Evolutionary conservation across 2,797 vertebrate genomes (phyloP), one percentile per base, ranked within the genome.

Genomic region (Halcyon leucocephala): DNA sequence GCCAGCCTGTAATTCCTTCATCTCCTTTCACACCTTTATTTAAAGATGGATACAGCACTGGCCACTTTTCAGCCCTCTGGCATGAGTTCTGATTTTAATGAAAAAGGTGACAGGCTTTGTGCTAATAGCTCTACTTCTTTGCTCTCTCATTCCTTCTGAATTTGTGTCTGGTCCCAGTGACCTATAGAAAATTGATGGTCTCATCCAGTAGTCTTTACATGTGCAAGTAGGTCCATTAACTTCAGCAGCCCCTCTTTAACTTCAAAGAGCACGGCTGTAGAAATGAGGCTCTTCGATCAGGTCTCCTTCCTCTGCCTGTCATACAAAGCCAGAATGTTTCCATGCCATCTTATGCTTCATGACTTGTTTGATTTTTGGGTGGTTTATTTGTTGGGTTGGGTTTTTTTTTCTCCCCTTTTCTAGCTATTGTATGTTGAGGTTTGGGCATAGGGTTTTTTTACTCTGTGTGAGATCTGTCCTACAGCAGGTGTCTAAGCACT

Each of bases 81-180:
- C 91, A 84, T 39, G 61, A 96, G 89, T 82, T 90, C 83, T 83
- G 86, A 80, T 95, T 96, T 93, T 94, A 95, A 97, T 94, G 94
- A 90, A 89, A 96, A 87, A 89, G 96, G 87, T 86, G 84, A 64
- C 85, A 86, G 87, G 48, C 74, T 97, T 96, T 97, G 92, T 96
- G 95, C 92, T 95, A 95, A 95, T 90, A 96, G 93, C 62, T 95
- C 81, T 44, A 48, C 70, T 85, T 65, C 83, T 89, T 82, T 81
- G 87, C 88, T 91, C 73, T 95, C 83, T 82, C 87, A 25, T 95
- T 95, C 69, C 82, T 88, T 77, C 87, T 93, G 93, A 96, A 92
- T 88, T 83, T 86, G 76, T 69, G 95, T 66, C 94, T 94, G 80
- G 87, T 86, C 70, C 55, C 70, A 72, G 85, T 87, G 90, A 97